Evolutionary conservation across 2,797 vertebrate genomes (phyloP).

Genomic region (Pantherophis vulpinus): DNA sequence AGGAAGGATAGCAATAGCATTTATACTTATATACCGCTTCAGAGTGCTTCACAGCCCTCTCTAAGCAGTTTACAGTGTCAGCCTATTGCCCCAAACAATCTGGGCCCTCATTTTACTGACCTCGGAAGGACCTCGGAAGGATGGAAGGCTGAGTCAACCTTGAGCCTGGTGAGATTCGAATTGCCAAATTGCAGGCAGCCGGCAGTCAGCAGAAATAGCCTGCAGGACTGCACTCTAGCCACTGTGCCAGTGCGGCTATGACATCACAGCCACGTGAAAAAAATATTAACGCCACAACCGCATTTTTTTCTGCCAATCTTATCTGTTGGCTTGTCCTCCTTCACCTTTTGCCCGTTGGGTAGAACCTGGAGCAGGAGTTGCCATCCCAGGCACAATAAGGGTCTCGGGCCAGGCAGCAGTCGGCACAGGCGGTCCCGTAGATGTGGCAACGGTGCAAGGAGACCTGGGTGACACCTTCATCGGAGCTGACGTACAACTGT

Average conservation of each 20-base stretch:
- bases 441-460: constrained; percentile 93
- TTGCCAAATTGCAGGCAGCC: too few relatives aligned
- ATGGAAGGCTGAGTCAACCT: too few relatives aligned
- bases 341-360: constrained; percentile 93
- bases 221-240: too few relatives aligned
- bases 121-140: too few relatives aligned
- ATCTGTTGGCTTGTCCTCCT: neutral
- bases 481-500: constrained; percentile 95
- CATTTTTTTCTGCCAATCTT: neutral
- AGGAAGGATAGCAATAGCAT: too few relatives aligned
- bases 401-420: constrained; percentile 95
- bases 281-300: neutral
- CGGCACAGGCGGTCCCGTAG: constrained; percentile 91
- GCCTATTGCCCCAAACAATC: too few relatives aligned
- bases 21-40: too few relatives aligned
- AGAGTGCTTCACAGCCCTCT: too few relatives aligned
- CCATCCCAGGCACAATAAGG: constrained; percentile 98
- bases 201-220: too few relatives aligned
- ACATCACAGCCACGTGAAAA: rapidly evolving
- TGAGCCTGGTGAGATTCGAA: too few relatives aligned
- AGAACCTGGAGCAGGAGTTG: constrained; percentile 92
- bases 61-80: too few relatives aligned
- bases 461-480: constrained; percentile 90
- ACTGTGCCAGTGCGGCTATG: rapidly evolving
- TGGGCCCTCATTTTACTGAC: too few relatives aligned